Evolutionary conservation across 2,888 invertebrate species (phyloP).

Genomic region (Orchesellides sinensis): DNA sequence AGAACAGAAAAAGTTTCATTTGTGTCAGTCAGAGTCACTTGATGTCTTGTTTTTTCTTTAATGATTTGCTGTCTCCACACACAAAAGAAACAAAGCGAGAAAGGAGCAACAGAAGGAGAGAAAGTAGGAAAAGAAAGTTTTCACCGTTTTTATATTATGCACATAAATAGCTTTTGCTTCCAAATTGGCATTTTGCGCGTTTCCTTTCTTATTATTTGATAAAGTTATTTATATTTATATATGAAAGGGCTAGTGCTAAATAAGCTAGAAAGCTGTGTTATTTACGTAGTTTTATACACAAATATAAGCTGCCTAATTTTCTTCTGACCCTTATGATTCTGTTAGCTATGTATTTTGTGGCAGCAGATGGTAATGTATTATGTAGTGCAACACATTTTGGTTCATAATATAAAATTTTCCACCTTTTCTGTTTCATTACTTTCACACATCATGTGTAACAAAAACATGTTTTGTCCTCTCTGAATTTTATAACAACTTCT

Average conservation of each 20-base stretch:
- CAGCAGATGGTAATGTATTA: too few relatives aligned
- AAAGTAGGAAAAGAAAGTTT: neutral
- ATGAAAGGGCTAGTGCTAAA: too few relatives aligned
- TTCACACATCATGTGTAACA: neutral
- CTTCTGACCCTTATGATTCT: too few relatives aligned
- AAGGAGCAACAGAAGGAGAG: neutral
- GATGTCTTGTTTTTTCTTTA: constrained; percentile 30
- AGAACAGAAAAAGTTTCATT: neutral
- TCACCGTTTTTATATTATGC: neutral
- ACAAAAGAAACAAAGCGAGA: neutral
- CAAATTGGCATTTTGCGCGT: neutral
- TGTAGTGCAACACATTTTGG: too few relatives aligned
- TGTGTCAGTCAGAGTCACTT: constrained; percentile 5
- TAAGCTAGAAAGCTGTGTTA: too few relatives aligned
- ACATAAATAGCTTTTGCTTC: constrained; percentile 18
- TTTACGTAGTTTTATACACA: too few relatives aligned
- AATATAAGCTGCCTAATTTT: too few relatives aligned
- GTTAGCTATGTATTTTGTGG: too few relatives aligned
- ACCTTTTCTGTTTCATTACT: neutral
- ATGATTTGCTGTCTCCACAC: constrained; percentile 12
- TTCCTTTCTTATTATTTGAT: too few relatives aligned
- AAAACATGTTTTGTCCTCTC: neutral
- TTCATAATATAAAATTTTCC: neutral
- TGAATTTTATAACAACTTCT: too few relatives aligned
- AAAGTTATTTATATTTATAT: too few relatives aligned